A percentile compares a stretch with the other conserved stretches of the same genome.
phyloP scores from a whole-genome alignment of 1,140 invertebrate species.

The Helicoverpa zea region DNA sequence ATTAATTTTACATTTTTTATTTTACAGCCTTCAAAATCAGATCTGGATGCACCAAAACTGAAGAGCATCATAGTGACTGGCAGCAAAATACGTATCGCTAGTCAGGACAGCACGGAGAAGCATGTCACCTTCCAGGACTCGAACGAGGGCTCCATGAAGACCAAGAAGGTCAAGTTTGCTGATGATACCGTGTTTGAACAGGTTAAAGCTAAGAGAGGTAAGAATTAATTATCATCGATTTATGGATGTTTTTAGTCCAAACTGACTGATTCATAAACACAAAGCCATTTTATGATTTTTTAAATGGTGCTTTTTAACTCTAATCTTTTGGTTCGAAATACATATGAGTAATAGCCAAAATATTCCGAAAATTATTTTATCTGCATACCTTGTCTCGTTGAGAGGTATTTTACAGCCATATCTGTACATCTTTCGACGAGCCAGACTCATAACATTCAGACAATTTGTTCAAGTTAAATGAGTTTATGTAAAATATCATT shows the following conservation, averaged over 20 bases:
- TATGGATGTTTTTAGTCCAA: no score
- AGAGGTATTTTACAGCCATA: no score
- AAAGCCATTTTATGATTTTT: no score
- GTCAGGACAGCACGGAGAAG: conserved; percentile 79
- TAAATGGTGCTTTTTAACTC: no score
- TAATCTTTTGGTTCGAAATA: no score
- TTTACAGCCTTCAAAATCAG: conserved; percentile 71
- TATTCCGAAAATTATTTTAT: no score
- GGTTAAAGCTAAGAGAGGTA: conserved; percentile 72
- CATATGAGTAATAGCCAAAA: no score
- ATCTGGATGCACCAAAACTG: conserved; percentile 69
- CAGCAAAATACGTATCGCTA: conserved; percentile 65
- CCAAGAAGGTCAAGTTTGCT: conserved; percentile 77
- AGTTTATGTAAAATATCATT: background rate
- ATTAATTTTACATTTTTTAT: background rate
- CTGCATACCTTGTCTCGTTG: no score
- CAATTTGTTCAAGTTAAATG: background rate
- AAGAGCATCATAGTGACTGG: conserved; percentile 75
- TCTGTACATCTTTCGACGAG: background rate
- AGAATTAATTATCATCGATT: conserved; percentile 12
- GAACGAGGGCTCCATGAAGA: conserved; percentile 63
- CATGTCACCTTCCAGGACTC: conserved; percentile 76
- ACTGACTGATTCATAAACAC: no score
- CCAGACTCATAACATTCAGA: background rate
- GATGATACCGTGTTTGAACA: conserved; percentile 77